These are phyloP conservation scores for Cololabis saira DNA, from an alignment of 2,113 vertebrate genomes.

Conservation along the genomic window DNA sequence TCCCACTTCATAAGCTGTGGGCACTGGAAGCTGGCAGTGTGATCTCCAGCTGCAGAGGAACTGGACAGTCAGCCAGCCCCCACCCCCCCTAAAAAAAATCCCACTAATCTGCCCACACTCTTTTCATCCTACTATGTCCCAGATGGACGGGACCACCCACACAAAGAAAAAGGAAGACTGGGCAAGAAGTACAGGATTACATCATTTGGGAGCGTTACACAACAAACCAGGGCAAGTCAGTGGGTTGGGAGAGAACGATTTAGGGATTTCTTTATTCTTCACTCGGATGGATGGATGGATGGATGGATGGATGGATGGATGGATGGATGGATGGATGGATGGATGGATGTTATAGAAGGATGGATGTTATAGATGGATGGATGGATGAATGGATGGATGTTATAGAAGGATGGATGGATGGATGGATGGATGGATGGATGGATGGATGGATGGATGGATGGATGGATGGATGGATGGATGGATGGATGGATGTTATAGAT, in stretches of 20 bases:
- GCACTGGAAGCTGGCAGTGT: slow-evolving; percentile 3
- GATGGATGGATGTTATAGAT: too few relatives aligned
- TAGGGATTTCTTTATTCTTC: slow-evolving; percentile 13
- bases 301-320: not conserved
- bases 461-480: not conserved
- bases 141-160: slow-evolving; percentile 40
- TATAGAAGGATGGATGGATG: not conserved
- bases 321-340: not conserved
- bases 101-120: slow-evolving; percentile 37
- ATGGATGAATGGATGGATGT: not conserved
- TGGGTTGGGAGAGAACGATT: slow-evolving; percentile 33
- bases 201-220: slow-evolving; percentile 55
- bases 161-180: slow-evolving; percentile 40
- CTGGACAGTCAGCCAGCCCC: not conserved
- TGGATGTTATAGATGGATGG: too few relatives aligned
- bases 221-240: slow-evolving; percentile 34
- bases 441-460: not conserved
- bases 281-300: not conserved
- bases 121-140: slow-evolving; percentile 28
- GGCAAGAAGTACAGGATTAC: slow-evolving; percentile 45
- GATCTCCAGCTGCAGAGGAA: slow-evolving; percentile 29
- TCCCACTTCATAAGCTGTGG: not conserved
- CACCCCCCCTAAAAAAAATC: too few relatives aligned
- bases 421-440: not conserved
- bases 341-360: too few relatives aligned